Conservation (phyloP, 2,888 invertebrate genomes). For the Tortrix viridana region DNA sequence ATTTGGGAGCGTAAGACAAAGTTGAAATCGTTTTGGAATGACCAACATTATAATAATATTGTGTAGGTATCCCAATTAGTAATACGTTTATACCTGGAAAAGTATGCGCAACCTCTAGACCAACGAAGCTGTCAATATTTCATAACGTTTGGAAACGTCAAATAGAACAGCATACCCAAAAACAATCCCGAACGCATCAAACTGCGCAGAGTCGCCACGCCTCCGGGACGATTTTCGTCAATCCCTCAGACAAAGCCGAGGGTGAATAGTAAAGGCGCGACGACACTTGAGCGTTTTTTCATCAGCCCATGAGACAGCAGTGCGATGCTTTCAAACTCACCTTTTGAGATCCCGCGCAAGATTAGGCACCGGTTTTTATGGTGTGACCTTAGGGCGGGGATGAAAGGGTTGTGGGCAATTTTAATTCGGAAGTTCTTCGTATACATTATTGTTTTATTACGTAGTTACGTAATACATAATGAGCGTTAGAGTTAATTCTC, state of each 20-base stretch:
- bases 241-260: conserved; percentile 75
- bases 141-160: too few relatives aligned
- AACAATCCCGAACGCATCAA: conserved; percentile 17
- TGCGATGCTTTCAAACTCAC: conserved; percentile 71
- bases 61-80: too few relatives aligned
- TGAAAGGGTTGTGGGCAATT: neutral
- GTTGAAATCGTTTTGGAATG: too few relatives aligned
- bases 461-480: too few relatives aligned
- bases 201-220: conserved; percentile 34
- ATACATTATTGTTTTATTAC: neutral
- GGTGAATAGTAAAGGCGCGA: conserved; percentile 78
- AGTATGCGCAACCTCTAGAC: too few relatives aligned
- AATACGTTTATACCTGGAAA: too few relatives aligned
- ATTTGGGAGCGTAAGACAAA: too few relatives aligned
- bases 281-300: conserved; percentile 78
- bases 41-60: too few relatives aligned
- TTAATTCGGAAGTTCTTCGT: neutral
- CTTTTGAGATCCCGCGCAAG: conserved; percentile 81
- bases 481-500: too few relatives aligned
- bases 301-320: conserved; percentile 74
- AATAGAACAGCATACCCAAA: neutral
- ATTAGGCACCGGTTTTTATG: conserved; percentile 80
- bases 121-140: too few relatives aligned
- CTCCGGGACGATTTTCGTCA: conserved; percentile 75
- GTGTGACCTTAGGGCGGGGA: conserved; percentile 59